Base-by-base conservation (phyloP, 2,797 vertebrate species). In the Cephalopachus bancanus region DNA sequence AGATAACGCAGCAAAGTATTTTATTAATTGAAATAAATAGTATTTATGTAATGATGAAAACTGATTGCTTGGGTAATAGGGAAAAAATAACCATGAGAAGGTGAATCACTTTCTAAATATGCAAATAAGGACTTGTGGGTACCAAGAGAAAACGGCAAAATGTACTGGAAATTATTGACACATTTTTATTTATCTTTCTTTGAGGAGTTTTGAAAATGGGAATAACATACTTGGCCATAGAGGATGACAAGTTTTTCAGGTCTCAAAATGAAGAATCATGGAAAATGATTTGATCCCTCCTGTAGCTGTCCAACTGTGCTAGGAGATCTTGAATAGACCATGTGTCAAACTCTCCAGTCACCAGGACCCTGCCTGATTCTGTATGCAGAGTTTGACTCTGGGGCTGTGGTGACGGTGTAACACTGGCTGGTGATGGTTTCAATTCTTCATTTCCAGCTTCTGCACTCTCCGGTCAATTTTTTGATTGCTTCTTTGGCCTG, bases 401-500 rank as follows among this genome's bases (percentile, higher is more conserved):
- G 98, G 53, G 98, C 98, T 80, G 78, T 98, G 76, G 93, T 98
- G 76, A 98, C 99, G 15, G 89, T 99, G 16, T 94, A 99, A 87
- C 99, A 99, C 90, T 95, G 99, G 81, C 76, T 98, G 1, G 99
- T 99, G 12, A 99, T 99, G 64, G 98, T 99, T 83, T 98, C 99
- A 1, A 98, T 99, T 83, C 91, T 98, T 30, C 99, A 99, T 94
- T 99, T 99, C 98, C 99, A 98, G 91, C 99, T 98, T 90, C 97
- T 99, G 44, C 99, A 98, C 84, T 99, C 99, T 2, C 98, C 99
- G 33, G 69, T 81, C 69, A 99, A 99, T 94, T 98, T 95, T 14
- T 99, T 99, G 3, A 98, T 99, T 30, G 98, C 99, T 92, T 99
- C 99, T 2, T 97, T 99, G 86, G 99, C 99, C 1, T 98, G 99